Base-by-base conservation (phyloP, 2,113 vertebrate genomes). In the Anser cygnoides region DNA sequence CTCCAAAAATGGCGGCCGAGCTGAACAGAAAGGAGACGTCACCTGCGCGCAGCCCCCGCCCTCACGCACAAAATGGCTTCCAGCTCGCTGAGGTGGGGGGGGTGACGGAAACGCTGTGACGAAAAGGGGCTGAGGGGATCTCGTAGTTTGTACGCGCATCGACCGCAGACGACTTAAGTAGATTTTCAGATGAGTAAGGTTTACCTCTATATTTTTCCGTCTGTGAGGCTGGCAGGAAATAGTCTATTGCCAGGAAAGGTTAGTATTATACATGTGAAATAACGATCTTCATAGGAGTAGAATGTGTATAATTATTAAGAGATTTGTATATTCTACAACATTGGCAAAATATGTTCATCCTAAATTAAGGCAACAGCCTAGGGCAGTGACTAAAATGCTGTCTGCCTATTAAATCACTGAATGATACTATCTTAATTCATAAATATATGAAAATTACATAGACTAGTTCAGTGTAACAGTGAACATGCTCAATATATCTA, bases 71-170 rank as follows among this genome's bases (percentile, higher is more conserved):
- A 84, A 59, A 80, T 80, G 80, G 80, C 50, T 20, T 10, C 71
- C 21, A n/a, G 3, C 1, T 3, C 2, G 23, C 0, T 1, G 10
- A 7, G 20, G 8, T 2, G 35, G 37, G 9, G 29, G 15, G 8
- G 2, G 46, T 18, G 46, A 15, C 1, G 10, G 16, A 3, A 14
- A 33, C 2, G 1, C 6, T 8, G 39, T 26, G 46, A 7, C 35
- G 29, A 20, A 33, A 10, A 11, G 3, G 4, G 7, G 1, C 2
- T 13, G 50, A 25, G 39, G 39, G 63, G 28, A 3, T 3, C 3
- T 7, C 0, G 7, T 4, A 44, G 2, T 21, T 16, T 3, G 62
- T 19, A 0, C 6, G 13, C 1, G 3, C 3, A 1, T 10, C 1
- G 66, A 5, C 35, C 6, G 59, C 52, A 54, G 52, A 16, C n/a